These are phyloP conservation scores for Drosophila phalerata DNA, from an alignment of 2,888 invertebrate genomes.

Conservation along the genomic window DNA sequence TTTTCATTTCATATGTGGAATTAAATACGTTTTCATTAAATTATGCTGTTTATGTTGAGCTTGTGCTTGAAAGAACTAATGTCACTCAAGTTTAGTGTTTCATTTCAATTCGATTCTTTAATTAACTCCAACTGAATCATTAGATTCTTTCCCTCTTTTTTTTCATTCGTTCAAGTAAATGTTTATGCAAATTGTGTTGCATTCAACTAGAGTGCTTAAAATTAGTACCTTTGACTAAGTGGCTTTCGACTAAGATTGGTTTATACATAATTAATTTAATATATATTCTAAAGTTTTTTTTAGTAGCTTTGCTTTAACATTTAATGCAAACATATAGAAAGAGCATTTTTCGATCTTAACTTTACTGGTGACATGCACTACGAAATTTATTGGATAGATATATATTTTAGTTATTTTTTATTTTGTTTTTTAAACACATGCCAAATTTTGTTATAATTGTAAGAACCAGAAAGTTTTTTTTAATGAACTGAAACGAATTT, in stretches of 20 bases:
- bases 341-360: conserved; percentile 50
- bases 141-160: conserved; percentile 9
- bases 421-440: conserved; percentile 22
- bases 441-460: conserved; percentile 17
- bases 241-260: conserved; percentile 69
- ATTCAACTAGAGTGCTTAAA: conserved; percentile 74
- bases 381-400: conserved; percentile 50
- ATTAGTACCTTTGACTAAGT: conserved; percentile 74
- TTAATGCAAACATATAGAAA: conserved; percentile 67
- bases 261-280: conserved; percentile 66
- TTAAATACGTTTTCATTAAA: conserved; percentile 33
- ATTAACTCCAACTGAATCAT: not conserved
- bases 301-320: conserved; percentile 56
- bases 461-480: not conserved
- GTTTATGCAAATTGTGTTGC: conserved; percentile 46
- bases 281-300: conserved; percentile 40
- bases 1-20: conserved; percentile 46
- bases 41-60: conserved; percentile 57
- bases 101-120: conserved; percentile 16
- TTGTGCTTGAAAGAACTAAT: conserved; percentile 59
- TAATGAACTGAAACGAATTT: not conserved
- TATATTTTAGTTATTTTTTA: conserved; percentile 25
- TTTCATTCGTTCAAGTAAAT: conserved; percentile 5
- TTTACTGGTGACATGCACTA: conserved; percentile 56
- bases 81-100: conserved; percentile 45